Evolutionary conservation across 2,797 vertebrate species (phyloP), one percentile per base, ranked within the genome.

Genomic region (Ctenopoma kingsleyae): DNA sequence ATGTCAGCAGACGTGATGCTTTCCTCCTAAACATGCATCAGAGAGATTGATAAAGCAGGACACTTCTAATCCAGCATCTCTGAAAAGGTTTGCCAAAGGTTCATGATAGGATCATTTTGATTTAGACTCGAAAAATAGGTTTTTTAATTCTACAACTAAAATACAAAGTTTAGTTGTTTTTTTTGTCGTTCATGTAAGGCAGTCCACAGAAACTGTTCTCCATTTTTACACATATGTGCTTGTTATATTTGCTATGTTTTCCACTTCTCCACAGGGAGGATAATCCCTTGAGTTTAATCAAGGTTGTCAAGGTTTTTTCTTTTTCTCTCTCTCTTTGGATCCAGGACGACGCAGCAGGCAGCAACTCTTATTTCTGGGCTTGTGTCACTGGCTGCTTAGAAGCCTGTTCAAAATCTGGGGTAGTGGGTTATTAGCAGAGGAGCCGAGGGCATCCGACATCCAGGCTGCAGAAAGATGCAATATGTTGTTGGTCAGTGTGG

Each of bases 201-300:
- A 67, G 61, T 64, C 22, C 12, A 20, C 13, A 50, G 38, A 65
- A 64, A 46, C 0, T 56, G 2, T 36, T 49, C 36, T 46, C 20
- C 0, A 2, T 11, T 9, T 60, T 47, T 46, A 36, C 56, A 48
- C 13, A 23, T 35, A 63, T 43, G 5, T 15, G 51, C 60, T 32
- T 40, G 27, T 67, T 48, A 4, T 50, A 55, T 56, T 64, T 35
- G 19, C 80, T 50, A 19, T 77, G 23, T 47, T n/a, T 52, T 19
- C 59, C 30, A 23, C 27, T 48, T 71, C 67, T 62, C 84, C 23
- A 72, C 69, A 58, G 67, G 49, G 54, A 78, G 50, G 69, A 66
- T 91, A 89, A 91, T 91, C 84, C 83, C 32, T 15, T 1, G 72
- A 78, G 74, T 91, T 89, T 89, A 92, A 91, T 92, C 84, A 84